Evolutionary conservation across 2,113 vertebrate species (phyloP).

Genomic region (Asarcornis scutulata): DNA sequence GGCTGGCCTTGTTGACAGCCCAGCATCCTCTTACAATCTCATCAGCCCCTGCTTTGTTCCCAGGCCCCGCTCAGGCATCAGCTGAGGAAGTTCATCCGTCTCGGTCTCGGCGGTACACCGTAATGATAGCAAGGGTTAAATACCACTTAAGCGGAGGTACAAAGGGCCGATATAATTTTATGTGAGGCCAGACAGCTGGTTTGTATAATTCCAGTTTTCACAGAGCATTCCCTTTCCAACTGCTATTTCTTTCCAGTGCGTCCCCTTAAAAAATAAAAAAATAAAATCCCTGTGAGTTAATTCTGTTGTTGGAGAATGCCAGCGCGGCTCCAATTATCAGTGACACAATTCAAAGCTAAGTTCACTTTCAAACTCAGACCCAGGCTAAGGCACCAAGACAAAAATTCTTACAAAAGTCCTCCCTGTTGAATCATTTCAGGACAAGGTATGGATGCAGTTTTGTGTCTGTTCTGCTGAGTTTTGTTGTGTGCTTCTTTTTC

Average conservation of each 20-base stretch:
- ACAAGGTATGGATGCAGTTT: neutral
- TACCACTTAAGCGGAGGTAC: constrained; percentile 58
- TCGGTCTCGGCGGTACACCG: neutral
- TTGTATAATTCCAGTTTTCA: constrained; percentile 30
- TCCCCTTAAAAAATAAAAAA: neutral
- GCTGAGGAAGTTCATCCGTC: constrained; percentile 43
- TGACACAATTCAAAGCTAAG: neutral
- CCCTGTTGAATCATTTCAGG: neutral
- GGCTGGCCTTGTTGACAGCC: constrained; percentile 56
- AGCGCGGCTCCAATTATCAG: neutral
- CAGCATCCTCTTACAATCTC: constrained; percentile 12
- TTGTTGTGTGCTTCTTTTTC: neutral
- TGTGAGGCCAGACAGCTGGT: constrained; percentile 57
- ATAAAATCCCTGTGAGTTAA: neutral
- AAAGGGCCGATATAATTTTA: constrained; percentile 55
- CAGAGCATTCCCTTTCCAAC: neutral
- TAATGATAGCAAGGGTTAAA: constrained; percentile 49
- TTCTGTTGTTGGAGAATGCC: constrained; percentile 1
- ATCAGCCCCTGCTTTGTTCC: constrained; percentile 32
- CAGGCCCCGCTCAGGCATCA: constrained; percentile 49
- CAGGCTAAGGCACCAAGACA: neutral
- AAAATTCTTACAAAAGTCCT: neutral
- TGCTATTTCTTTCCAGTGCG: neutral
- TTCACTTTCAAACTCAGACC: neutral
- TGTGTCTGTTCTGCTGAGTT: neutral